A percentile compares a stretch with the other conserved stretches of the same genome.
phyloP scores from a whole-genome alignment of 2,797 vertebrate species.

The Champsocephalus esox region DNA sequence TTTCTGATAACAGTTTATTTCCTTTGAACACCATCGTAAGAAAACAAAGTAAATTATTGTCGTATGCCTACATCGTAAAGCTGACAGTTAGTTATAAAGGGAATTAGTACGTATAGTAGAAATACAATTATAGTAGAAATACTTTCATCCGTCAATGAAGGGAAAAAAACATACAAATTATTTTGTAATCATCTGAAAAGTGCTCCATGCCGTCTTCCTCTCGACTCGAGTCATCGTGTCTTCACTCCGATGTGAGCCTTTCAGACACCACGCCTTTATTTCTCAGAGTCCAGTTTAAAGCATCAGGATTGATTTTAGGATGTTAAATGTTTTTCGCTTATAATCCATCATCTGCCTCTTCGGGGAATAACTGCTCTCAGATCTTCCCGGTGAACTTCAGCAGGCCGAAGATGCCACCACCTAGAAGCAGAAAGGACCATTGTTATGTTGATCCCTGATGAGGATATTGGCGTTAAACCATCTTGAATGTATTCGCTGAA shows the following conservation, averaged over 20 bases:
- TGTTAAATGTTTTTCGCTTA: not conserved
- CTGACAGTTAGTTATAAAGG: not conserved
- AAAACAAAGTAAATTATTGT: not conserved
- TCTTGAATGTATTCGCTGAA: no score
- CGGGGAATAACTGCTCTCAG: constrained; percentile 18
- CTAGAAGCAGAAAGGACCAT: constrained; percentile 52
- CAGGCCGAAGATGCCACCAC: constrained; percentile 76
- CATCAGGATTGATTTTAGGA: not conserved
- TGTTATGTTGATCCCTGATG: no score
- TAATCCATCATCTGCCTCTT: not conserved
- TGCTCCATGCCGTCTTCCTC: constrained; percentile 29
- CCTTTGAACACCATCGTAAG: not conserved
- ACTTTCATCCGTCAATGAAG: no score
- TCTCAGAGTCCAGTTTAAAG: not conserved
- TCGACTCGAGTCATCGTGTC: constrained; percentile 3
- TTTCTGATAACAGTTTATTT: not conserved
- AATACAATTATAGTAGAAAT: no score
- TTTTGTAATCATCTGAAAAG: no score
- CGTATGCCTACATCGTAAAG: not conserved
- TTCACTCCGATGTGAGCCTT: constrained; percentile 11
- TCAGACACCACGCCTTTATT: constrained; percentile 28
- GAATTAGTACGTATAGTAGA: no score
- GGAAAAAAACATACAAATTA: no score
- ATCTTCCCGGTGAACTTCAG: constrained; percentile 72
- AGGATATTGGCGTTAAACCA: no score